These are phyloP conservation scores for Drosophila saltans DNA, from an alignment of 1,140 invertebrate genomes.

Conservation along the genomic window DNA sequence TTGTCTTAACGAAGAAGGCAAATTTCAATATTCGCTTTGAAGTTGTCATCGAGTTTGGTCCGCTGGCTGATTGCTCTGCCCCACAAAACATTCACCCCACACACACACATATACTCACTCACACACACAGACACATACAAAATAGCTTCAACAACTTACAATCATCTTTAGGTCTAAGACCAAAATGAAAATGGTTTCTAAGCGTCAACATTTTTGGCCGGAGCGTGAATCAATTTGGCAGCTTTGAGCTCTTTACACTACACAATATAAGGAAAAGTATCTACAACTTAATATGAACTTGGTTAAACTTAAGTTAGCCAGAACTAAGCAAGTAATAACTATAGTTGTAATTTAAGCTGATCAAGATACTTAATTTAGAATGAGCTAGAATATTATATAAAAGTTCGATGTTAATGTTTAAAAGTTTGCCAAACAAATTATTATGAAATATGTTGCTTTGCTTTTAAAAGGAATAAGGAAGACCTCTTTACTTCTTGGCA, in stretches of 20 bases:
- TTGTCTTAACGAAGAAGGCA: no score
- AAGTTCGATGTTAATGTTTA: no score
- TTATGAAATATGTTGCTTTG: no score
- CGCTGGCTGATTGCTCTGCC: slow-evolving; percentile 5
- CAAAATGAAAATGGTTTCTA: slow-evolving; percentile 53
- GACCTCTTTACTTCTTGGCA: no score
- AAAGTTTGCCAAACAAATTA: no score
- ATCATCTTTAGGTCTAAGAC: slow-evolving; percentile 26
- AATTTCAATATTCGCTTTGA: slow-evolving; percentile 60
- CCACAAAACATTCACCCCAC: background rate
- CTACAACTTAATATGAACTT: background rate
- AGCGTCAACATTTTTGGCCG: slow-evolving; percentile 42
- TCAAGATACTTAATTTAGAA: no score
- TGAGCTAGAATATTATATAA: no score
- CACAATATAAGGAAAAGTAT: background rate
- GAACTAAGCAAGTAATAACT: background rate
- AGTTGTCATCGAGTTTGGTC: slow-evolving; percentile 42
- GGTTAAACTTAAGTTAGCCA: background rate
- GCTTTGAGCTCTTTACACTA: slow-evolving; percentile 7
- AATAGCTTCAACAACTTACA: slow-evolving; percentile 23
- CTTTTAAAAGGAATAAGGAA: no score
- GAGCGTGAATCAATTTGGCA: slow-evolving; percentile 50
- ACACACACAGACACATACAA: background rate
- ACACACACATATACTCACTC: background rate
- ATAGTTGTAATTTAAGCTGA: no score